A percentile compares a stretch with the other conserved stretches of the same genome.
Conservation (phyloP, 1,140 invertebrate genomes). For the Akabosia matsudoensis region DNA sequence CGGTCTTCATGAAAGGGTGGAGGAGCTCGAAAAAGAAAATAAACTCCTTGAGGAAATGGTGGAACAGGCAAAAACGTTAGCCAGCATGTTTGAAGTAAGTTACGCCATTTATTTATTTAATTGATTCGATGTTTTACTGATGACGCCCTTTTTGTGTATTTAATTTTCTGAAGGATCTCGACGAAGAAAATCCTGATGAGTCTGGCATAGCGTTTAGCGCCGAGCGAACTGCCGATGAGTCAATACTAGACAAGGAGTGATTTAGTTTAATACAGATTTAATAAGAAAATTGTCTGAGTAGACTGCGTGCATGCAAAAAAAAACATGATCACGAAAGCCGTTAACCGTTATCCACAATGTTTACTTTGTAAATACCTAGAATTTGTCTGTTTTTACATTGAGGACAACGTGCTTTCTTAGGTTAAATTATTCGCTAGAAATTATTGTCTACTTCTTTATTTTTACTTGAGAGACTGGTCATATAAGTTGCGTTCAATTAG, state of each 20-base stretch:
- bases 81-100: slow-evolving; percentile 1
- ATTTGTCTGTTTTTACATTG: not conserved
- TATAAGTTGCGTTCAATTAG: too few species aligned
- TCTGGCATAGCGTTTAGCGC: not conserved
- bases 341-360: not conserved
- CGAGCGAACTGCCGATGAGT: not conserved
- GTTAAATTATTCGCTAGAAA: not conserved
- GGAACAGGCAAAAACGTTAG: slow-evolving; percentile 9
- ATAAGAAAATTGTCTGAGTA: not conserved
- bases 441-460: too few species aligned
- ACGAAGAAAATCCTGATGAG: slow-evolving; percentile 20
- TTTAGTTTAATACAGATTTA: not conserved
- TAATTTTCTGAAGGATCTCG: slow-evolving; percentile 1
- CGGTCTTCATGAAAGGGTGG: slow-evolving; percentile 26
- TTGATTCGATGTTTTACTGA: not conserved
- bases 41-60: slow-evolving; percentile 23
- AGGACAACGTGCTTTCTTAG: too few species aligned
- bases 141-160: not conserved
- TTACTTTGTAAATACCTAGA: not conserved
- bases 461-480: too few species aligned
- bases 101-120: not conserved
- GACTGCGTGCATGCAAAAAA: not conserved
- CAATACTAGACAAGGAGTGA: not conserved
- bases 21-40: slow-evolving; percentile 32
- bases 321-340: not conserved